These are phyloP conservation scores for Pinna nobilis DNA, from an alignment of 1,140 invertebrate species.

Conservation along the genomic window DNA sequence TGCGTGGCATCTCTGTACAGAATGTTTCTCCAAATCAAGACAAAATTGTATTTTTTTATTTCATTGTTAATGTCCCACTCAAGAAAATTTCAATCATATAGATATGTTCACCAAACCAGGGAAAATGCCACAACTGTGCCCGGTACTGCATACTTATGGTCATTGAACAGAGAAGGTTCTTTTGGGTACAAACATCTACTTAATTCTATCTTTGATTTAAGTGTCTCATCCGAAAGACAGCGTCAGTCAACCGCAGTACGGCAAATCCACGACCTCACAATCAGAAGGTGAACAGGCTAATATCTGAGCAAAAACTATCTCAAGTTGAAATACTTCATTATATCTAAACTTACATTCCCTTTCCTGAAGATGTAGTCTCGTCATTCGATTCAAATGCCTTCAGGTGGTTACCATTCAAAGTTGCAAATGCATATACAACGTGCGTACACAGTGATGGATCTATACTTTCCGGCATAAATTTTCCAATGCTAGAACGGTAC, in stretches of 20 bases:
- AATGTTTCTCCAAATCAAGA: too few species aligned
- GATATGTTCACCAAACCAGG: too few species aligned
- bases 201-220: too few species aligned
- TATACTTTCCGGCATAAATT: slow-evolving; percentile 81
- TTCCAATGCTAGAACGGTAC: slow-evolving; percentile 54
- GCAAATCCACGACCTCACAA: neutral
- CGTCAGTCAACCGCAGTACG: too few species aligned
- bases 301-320: neutral
- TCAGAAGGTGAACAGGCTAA: neutral
- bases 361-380: slow-evolving; percentile 57
- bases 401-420: slow-evolving; percentile 76
- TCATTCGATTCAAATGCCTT: slow-evolving; percentile 70
- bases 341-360: slow-evolving; percentile 62
- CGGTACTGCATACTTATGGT: too few species aligned
- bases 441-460: slow-evolving; percentile 87
- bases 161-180: too few species aligned
- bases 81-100: too few species aligned
- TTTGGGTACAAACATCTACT: too few species aligned
- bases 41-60: too few species aligned
- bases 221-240: slow-evolving; percentile 86
- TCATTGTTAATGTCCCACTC: too few species aligned
- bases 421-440: slow-evolving; percentile 86
- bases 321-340: neutral
- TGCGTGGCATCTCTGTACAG: too few species aligned
- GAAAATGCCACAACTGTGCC: too few species aligned